These are phyloP conservation scores for Muschampia plurimacula DNA, from an alignment of 2,888 invertebrate species.

Conservation along the genomic window DNA sequence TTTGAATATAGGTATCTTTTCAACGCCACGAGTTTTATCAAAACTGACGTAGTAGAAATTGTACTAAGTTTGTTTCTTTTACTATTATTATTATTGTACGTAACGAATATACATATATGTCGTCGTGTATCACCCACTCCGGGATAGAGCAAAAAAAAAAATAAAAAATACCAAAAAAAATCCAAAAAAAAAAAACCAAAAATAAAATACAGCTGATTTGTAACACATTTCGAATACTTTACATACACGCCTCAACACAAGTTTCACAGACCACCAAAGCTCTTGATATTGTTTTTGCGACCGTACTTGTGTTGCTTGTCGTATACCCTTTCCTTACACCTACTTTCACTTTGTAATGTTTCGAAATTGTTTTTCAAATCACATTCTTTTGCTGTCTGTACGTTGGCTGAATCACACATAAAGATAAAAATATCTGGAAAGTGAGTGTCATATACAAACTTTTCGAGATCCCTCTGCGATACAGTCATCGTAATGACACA, in stretches of 20 bases:
- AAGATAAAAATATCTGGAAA: not conserved
- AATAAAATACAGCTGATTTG: constrained; percentile 54
- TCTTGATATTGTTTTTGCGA: not conserved
- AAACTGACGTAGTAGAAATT: constrained; percentile 65
- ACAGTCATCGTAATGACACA: not conserved
- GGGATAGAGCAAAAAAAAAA: constrained; percentile 69
- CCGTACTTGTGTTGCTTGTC: constrained; percentile 17
- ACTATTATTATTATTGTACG: constrained; percentile 59
- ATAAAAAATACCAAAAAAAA: constrained; percentile 47
- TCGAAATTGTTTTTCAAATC: constrained; percentile 39
- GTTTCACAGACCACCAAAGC: not conserved
- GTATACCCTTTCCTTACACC: not conserved
- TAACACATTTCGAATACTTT: constrained; percentile 60
- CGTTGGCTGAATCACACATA: constrained; percentile 10
- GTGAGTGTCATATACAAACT: too few species aligned
- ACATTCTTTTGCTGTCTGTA: constrained; percentile 16
- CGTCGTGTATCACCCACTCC: constrained; percentile 80
- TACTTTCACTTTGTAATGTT: constrained; percentile 12
- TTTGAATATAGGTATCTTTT: constrained; percentile 58
- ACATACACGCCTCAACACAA: constrained; percentile 43
- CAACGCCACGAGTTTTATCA: constrained; percentile 49
- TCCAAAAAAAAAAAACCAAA: constrained; percentile 51
- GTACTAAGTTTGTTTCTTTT: constrained; percentile 53
- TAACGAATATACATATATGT: constrained; percentile 62
- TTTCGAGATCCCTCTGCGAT: not conserved